A percentile compares a stretch with the other conserved stretches of the same genome.
Conservation (phyloP, 2,888 invertebrate species). For the Agrotis segetum region DNA sequence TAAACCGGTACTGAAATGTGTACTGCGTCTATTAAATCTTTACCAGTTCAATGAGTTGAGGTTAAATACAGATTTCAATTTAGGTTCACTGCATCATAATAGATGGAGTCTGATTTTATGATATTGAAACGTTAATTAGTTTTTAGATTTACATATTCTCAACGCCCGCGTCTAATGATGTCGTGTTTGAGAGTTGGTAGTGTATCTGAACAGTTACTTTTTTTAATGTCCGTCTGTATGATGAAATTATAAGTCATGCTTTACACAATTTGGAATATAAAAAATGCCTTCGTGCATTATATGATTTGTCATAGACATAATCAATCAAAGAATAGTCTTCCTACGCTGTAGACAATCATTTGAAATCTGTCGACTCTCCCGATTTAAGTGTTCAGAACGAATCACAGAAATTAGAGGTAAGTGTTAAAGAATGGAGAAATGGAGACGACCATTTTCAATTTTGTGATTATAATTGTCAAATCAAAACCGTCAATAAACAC, state of each 20-base stretch:
- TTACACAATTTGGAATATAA: constrained; percentile 1
- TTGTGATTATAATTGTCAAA: constrained; percentile 1
- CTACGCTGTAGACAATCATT: background rate
- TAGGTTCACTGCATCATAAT: constrained; percentile 52
- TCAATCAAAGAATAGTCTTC: constrained; percentile 25
- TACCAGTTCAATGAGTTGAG: constrained; percentile 75
- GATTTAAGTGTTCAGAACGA: constrained; percentile 37
- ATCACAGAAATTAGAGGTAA: constrained; percentile 31
- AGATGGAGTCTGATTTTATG: constrained; percentile 18
- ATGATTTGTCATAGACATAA: constrained; percentile 23
- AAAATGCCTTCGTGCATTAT: background rate
- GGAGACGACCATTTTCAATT: constrained; percentile 12
- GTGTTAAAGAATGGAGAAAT: constrained; percentile 25
- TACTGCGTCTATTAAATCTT: constrained; percentile 69
- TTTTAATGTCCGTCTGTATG: background rate
- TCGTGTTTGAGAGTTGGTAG: background rate
- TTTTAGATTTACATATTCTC: constrained; percentile 1
- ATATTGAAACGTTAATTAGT: constrained; percentile 12
- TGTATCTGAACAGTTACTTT: background rate
- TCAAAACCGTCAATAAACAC: background rate
- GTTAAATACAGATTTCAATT: constrained; percentile 73
- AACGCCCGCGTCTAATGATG: background rate
- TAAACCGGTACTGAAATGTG: constrained; percentile 57
- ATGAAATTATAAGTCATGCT: background rate
- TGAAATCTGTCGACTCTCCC: background rate